Evolutionary conservation across 2,113 vertebrate species (phyloP), one percentile per base, ranked within the genome.

Genomic region (Uropsilus gracilis): DNA sequence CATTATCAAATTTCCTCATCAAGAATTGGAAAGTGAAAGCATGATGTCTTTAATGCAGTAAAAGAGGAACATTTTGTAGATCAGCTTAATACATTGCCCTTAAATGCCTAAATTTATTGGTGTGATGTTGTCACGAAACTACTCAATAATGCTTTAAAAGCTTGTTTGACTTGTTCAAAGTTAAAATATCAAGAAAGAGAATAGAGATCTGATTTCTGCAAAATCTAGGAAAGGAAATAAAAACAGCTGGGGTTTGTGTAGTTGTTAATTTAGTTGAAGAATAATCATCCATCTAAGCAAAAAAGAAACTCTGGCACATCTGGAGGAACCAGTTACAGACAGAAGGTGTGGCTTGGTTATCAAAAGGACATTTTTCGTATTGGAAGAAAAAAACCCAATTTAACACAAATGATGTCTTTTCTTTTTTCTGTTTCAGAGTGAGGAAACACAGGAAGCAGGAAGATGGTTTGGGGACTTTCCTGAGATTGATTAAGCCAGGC

Each of bases 151-250:
- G 24, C 30, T 94, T 95, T 42, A 50, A 50, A 80, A 95, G 34
- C 53, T 75, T 90, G 6, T 89, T 88, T 73, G 68, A 39, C 34
- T 80, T 89, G 69, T 88, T 92, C 75, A 86, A 63, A 94, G 91
- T 92, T 96, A 94, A 95, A 95, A 86, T 81, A 94, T 46, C 78
- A 88, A 82, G 72, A 94, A 69, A 85, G 69, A 88, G 71, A 76
- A 89, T 89, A 91, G 61, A 86, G 34, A 18, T 64, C 83, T 91
- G 71, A 59, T 80, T 95, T 95, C 86, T 89, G 92, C 53, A 91
- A 76, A 85, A 90, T 69, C 82, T 50, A 16, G 26, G 22, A 61
- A 94, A 90, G 48, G 89, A 86, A 86, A 84, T 77, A 71, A 92
- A 94, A 80, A 63, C 82, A 95, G 72, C 61, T 91, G 80, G 59